Evolutionary conservation across 2,113 vertebrate species (phyloP).

Genomic region (Ellobius talpinus): DNA sequence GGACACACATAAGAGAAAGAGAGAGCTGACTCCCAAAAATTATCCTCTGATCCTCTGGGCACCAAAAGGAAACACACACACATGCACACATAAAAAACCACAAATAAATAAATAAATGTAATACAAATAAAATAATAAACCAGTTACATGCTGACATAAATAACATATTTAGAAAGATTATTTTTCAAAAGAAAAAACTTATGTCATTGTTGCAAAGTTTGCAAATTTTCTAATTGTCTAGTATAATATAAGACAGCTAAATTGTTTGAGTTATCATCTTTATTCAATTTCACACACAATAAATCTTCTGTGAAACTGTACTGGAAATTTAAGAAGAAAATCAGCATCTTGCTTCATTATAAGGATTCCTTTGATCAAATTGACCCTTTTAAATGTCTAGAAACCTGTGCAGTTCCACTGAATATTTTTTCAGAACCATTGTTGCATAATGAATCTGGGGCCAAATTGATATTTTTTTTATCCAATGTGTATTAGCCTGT

Average conservation of each 20-base stretch:
- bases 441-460: neutral
- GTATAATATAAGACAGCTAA: slow-evolving; percentile 41
- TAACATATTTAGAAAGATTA: neutral
- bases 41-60: neutral
- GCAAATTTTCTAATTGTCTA: neutral
- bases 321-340: neutral
- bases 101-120: neutral
- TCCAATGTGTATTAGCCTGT: neutral
- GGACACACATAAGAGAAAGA: neutral
- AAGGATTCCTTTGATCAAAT: neutral
- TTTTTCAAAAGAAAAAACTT: neutral
- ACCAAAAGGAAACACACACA: no score
- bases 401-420: neutral
- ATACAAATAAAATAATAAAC: neutral
- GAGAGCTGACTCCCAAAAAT: neutral
- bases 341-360: neutral
- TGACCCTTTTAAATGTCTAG: neutral
- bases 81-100: neutral
- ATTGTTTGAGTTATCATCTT: slow-evolving; percentile 25
- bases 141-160: neutral
- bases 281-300: neutral
- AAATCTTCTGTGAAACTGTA: neutral
- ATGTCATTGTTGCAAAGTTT: neutral
- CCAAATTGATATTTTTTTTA: neutral
- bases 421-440: neutral